Conservation (phyloP, 2,113 vertebrate genomes). For the Lipophrys pholis region DNA sequence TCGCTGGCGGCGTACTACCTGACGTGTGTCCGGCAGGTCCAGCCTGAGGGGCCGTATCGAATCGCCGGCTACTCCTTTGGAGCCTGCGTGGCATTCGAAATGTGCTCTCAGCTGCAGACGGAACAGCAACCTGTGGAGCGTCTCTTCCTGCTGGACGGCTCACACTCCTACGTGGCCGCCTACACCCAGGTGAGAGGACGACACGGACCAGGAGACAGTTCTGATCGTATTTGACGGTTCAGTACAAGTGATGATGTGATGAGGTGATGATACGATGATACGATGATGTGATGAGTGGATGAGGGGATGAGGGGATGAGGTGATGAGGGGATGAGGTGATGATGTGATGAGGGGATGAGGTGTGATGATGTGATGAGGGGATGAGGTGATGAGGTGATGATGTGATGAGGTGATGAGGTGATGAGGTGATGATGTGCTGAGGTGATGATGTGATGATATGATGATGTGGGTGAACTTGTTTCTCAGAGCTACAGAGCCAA, state of each 20-base stretch:
- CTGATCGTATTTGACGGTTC: too few species aligned
- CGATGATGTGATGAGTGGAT: not conserved
- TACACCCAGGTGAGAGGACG: conserved; percentile 88
- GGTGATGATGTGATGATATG: not conserved
- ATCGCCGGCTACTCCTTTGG: conserved; percentile 96
- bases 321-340: too few species aligned
- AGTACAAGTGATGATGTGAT: not conserved
- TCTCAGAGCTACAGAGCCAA: conserved; percentile 92
- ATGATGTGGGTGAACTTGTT: not conserved
- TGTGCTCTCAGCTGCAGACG: conserved; percentile 93
- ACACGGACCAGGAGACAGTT: too few species aligned
- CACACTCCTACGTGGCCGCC: conserved; percentile 93
- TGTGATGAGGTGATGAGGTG: too few species aligned
- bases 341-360: not conserved
- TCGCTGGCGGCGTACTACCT: conserved; percentile 92
- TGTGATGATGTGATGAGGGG: not conserved
- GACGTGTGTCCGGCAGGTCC: conserved; percentile 88
- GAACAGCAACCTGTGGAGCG: conserved; percentile 84
- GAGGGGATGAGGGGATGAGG: too few species aligned
- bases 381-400: not conserved
- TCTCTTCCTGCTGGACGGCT: conserved; percentile 95
- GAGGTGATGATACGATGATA: not conserved
- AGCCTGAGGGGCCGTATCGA: conserved; percentile 92
- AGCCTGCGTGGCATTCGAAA: conserved; percentile 98
- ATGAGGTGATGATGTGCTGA: too few species aligned